Base-by-base conservation (phyloP, 2,888 invertebrate genomes). In the Caenorhabditis imperialis region DNA sequence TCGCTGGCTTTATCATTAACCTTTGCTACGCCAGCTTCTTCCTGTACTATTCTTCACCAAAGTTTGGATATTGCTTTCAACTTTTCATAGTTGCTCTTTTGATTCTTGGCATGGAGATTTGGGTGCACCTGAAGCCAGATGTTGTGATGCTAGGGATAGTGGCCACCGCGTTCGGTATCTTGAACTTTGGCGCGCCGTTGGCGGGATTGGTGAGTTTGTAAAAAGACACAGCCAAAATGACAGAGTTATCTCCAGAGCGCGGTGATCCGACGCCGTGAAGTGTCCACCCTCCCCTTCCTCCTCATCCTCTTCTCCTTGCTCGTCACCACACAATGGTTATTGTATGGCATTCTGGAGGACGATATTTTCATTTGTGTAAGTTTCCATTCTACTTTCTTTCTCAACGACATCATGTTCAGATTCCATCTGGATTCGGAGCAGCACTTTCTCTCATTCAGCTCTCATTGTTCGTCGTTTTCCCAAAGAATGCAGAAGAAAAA, bases 281-380 rank as follows among this genome's bases (percentile, higher is more conserved):
- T 95, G 0, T 93, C 93, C 72, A 92, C 92, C 35, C 91, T 96
- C 89, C 95, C 95, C 6, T 94, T 96, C 88, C 93, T 94, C 5
- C 91, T 96, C 72, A 94, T 95, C 84, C 89, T 94, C 35, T 92
- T 93, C 82, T 94, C 93, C 75, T 91, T 93, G 18, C 85, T 94
- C 6, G 94, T 95, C n/a, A 91, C 93, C 25, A 91, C 91, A 75
- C 91, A 92, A 86, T 95, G 94, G 94, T 90, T 93, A 54, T 85
- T 93, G 0, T 94, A 94, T 88, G 94, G 94, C 16, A 90, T 93
- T 78, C 92, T 93, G 44, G 90, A 94, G 67, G 89, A 91, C 76
- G 93, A 94, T 88, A 88, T 90, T 69, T 94, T 93, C 89, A 91
- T n/a, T n/a, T n/a, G n/a, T n/a, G n/a, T n/a, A n/a, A n/a, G n/a